Evolutionary conservation across 1,140 invertebrate species (phyloP).

Genomic region (Drosophila orosa): DNA sequence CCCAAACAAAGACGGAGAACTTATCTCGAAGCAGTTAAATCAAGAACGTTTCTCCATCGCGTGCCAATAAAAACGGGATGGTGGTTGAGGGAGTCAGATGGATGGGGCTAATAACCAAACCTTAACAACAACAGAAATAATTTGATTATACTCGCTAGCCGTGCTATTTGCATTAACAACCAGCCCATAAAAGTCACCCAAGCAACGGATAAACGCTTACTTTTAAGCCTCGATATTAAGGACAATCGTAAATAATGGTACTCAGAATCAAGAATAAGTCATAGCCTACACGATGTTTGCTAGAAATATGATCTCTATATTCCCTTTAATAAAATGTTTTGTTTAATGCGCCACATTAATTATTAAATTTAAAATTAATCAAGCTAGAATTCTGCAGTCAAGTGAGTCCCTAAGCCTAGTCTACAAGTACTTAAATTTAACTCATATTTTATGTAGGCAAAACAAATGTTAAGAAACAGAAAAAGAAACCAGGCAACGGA

Average conservation of each 20-base stretch:
- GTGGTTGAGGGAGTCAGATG: conserved; percentile 7
- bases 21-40: conserved; percentile 74
- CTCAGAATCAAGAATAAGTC: conserved; percentile 9
- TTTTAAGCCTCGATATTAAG: conserved; percentile 51
- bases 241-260: conserved; percentile 49
- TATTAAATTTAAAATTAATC: background rate
- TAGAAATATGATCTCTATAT: background rate
- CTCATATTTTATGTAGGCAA: conserved; percentile 67
- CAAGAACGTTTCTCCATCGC: conserved; percentile 53
- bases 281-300: too few relatives aligned
- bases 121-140: conserved; percentile 74
- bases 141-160: conserved; percentile 65
- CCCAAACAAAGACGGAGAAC: conserved; percentile 65
- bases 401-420: background rate
- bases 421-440: conserved; percentile 43
- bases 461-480: conserved; percentile 21
- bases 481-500: conserved; percentile 21
- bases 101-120: conserved; percentile 39
- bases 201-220: conserved; percentile 42
- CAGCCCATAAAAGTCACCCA: conserved; percentile 63
- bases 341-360: too few relatives aligned
- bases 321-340: background rate
- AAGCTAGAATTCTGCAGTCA: background rate
- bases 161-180: conserved; percentile 72
- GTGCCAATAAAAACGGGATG: conserved; percentile 62